Evolutionary conservation across 2,113 vertebrate species (phyloP).

Genomic region (Pteruthius melanotis): DNA sequence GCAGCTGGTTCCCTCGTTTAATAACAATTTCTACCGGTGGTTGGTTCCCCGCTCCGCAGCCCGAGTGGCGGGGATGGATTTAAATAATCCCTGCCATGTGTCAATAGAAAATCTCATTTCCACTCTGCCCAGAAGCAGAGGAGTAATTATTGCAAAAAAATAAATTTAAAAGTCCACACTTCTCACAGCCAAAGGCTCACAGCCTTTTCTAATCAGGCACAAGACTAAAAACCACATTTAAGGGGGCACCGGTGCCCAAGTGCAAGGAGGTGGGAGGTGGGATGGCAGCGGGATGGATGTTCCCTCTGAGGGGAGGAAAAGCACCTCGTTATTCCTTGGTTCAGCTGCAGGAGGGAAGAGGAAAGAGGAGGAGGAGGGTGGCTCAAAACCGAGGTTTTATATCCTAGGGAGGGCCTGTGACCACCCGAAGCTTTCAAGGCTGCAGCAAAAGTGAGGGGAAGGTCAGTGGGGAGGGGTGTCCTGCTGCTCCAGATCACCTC

Average conservation of each 20-base stretch:
- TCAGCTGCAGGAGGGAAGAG: neutral
- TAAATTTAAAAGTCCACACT: neutral
- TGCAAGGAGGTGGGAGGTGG: neutral
- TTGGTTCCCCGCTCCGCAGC: neutral
- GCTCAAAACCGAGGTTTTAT: neutral
- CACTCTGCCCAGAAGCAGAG: neutral
- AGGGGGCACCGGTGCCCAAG: neutral
- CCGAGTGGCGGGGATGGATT: neutral
- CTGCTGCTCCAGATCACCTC: neutral
- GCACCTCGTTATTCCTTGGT: neutral
- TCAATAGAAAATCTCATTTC: constrained; percentile 8
- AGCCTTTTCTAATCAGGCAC: neutral
- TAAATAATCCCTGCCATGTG: neutral
- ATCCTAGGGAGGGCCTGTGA: neutral
- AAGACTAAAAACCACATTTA: neutral
- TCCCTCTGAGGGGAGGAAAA: neutral
- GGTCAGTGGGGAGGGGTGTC: neutral
- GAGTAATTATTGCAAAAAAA: neutral
- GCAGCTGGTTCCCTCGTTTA: neutral
- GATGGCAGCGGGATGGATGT: neutral
- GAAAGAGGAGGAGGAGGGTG: neutral
- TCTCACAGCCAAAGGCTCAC: neutral
- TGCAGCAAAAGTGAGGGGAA: neutral
- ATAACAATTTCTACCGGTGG: neutral
- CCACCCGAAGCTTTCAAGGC: neutral